These are phyloP conservation scores for Seladonia tumulorum DNA, from an alignment of 2,888 invertebrate genomes.

Conservation along the genomic window DNA sequence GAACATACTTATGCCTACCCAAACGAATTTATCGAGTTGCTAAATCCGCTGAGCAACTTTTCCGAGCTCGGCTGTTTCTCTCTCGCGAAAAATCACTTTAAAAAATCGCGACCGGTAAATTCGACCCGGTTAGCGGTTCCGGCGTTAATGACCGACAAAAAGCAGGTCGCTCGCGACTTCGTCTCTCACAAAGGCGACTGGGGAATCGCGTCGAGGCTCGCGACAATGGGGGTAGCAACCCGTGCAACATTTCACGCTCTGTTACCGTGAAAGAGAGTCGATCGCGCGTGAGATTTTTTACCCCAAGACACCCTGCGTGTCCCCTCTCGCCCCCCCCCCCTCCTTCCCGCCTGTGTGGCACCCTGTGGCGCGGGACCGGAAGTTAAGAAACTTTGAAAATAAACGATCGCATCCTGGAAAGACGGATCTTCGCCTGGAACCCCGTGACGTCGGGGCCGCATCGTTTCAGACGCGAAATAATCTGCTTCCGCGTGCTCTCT, in stretches of 20 bases:
- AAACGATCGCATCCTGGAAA: constrained; percentile 39
- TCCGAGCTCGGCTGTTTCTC: not conserved
- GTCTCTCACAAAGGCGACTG: constrained; percentile 3
- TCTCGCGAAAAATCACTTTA: not conserved
- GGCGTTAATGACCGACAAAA: constrained; percentile 1
- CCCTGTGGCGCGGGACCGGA: constrained; percentile 12
- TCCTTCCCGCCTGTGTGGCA: not conserved
- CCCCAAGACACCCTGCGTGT: not conserved
- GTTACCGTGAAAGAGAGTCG: constrained; percentile 28
- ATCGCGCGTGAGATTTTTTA: constrained; percentile 49
- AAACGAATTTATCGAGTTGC: no score
- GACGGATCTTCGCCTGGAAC: constrained; percentile 24
- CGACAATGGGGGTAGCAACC: constrained; percentile 9
- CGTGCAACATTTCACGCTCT: constrained; percentile 16
- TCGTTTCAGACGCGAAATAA: constrained; percentile 57
- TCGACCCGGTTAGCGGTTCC: not conserved
- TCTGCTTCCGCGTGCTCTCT: constrained; percentile 39
- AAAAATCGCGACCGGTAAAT: not conserved
- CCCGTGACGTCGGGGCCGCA: constrained; percentile 40
- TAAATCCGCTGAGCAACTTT: no score
- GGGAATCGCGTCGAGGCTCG: not conserved
- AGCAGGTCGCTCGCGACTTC: not conserved
- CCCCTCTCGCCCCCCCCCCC: no score
- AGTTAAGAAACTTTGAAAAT: constrained; percentile 40
- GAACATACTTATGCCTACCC: no score